phyloP scores from a whole-genome alignment of 1,140 invertebrate species.

The Lamellibrachia luymesi region DNA sequence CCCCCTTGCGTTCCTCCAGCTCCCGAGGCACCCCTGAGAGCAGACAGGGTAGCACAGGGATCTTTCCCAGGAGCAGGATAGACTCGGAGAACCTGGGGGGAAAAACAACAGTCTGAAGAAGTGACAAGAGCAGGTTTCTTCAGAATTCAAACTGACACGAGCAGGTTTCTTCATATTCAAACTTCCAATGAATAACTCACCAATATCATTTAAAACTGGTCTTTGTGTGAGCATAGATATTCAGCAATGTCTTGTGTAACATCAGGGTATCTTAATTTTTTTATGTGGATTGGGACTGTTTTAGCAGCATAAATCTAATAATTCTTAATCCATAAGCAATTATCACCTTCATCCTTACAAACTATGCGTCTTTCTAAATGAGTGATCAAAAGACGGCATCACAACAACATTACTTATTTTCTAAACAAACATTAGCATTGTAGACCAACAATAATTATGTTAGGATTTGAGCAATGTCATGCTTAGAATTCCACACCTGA shows the following conservation, averaged over 20 bases:
- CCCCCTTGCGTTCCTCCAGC: background rate
- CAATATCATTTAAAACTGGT: background rate
- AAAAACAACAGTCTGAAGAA: constrained; percentile 23
- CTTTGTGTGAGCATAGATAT: background rate
- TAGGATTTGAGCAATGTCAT: too few relatives aligned
- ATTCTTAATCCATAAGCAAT: too few relatives aligned
- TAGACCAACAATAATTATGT: background rate
- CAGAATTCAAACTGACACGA: background rate
- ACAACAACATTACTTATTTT: background rate
- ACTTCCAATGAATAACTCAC: background rate
- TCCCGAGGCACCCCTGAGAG: constrained; percentile 60
- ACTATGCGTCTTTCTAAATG: too few relatives aligned
- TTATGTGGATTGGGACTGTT: background rate
- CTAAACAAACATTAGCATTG: too few relatives aligned
- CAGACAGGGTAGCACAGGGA: constrained; percentile 60
- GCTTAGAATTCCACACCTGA: too few relatives aligned
- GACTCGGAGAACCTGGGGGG: constrained; percentile 72
- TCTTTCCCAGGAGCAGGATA: constrained; percentile 72
- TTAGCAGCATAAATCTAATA: background rate
- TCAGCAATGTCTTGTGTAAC: background rate
- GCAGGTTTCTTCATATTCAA: background rate
- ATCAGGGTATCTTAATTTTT: background rate
- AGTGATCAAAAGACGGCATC: background rate
- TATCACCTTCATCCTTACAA: too few relatives aligned
- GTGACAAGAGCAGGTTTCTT: background rate